Base-by-base conservation (phyloP, 1,140 invertebrate genomes). In the Geopemphigus sp. region DNA sequence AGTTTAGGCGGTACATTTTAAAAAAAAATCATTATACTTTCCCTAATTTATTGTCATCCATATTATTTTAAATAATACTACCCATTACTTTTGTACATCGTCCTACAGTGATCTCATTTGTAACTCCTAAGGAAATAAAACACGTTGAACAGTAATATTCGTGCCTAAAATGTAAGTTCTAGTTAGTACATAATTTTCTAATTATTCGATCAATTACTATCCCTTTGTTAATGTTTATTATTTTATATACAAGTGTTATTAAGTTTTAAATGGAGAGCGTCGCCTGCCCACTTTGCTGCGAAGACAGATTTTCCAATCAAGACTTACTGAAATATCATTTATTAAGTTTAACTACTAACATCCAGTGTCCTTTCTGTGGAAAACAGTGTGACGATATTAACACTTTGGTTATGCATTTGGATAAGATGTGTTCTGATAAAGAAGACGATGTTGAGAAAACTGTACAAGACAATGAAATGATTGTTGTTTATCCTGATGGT, bases 1-100 rank as follows among this genome's bases (percentile, higher is more conserved):
- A 57, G 74, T 78, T 78, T 78, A 61, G 74, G 74, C 74, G 74
- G 74, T 59, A 63, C 15, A 78, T 78, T 78, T 78, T 78, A 63
- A 78, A 78, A 63, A 78, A 78, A 63, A 47, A 17, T 17, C 15
- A 17, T 50, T 50, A 1, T 14, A 50, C 14, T 50, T 50, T 50
- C 11, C 14, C 47, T 14, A 50, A 50, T 50, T 50, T 8, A 39
- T 39, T 39, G 8, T 8, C 3, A 39, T 39, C 32, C 8, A 8
- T 39, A 39, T 39, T 39, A 39, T 39, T 39, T n/a, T 39, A 8
- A 39, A 39, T 39, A 39, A 39, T 39, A 4, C 32, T 39, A 39
- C n/a, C 39, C 39, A 14, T 4, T 54, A 54, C 17, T 39, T 39
- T 3, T 39, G 32, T 39, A 39, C 32, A 39, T 39, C 3, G 32